phyloP scores from a whole-genome alignment of 1,140 invertebrate species.

The Solen grandis region DNA sequence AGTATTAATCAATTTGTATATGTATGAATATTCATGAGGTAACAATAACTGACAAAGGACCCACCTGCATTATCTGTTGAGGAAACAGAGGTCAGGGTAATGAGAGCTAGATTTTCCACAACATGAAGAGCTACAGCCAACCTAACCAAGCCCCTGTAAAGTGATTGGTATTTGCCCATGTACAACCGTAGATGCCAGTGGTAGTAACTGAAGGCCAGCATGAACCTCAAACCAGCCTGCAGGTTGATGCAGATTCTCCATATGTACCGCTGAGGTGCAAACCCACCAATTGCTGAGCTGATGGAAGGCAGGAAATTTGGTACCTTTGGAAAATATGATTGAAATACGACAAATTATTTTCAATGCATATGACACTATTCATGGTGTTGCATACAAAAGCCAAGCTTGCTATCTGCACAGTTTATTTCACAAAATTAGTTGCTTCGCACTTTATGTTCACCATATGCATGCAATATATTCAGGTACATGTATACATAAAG shows the following conservation, averaged over 20 bases:
- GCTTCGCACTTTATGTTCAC: neutral
- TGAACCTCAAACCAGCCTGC: conserved; percentile 91
- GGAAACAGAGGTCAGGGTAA: conserved; percentile 92
- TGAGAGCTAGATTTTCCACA: conserved; percentile 90
- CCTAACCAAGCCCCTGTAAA: conserved; percentile 84
- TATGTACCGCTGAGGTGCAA: conserved; percentile 93
- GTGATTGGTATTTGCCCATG: conserved; percentile 71
- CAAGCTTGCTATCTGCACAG: too few relatives aligned
- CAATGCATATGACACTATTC: neutral
- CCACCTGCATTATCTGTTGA: conserved; percentile 93
- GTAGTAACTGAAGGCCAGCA: conserved; percentile 89
- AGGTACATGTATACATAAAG: neutral
- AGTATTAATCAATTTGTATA: too few relatives aligned
- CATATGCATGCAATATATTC: neutral
- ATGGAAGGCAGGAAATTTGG: conserved; percentile 95
- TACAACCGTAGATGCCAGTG: conserved; percentile 83
- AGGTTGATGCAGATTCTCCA: conserved; percentile 94
- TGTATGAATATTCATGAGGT: too few relatives aligned
- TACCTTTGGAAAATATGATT: conserved; percentile 82
- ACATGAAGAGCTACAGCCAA: conserved; percentile 88
- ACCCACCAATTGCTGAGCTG: conserved; percentile 94
- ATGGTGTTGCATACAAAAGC: too few relatives aligned
- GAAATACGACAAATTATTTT: neutral
- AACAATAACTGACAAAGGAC: too few relatives aligned
- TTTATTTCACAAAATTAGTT: neutral